phyloP scores from a whole-genome alignment of 1,140 invertebrate genomes.

The Ctenoplectra terminalis region DNA sequence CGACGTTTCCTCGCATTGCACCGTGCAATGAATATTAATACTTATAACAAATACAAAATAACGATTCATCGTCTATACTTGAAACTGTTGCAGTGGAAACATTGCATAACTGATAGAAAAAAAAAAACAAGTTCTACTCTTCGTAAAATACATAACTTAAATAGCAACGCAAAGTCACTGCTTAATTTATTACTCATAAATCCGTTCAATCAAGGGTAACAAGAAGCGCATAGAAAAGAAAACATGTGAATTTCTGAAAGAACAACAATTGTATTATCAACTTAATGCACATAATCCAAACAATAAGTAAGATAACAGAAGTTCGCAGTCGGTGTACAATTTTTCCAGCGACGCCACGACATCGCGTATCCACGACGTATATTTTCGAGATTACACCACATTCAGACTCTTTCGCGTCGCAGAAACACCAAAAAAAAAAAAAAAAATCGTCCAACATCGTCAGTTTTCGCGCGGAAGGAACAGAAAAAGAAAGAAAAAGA shows the following conservation, averaged over 20 bases:
- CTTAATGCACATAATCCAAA: constrained; percentile 24
- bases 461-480: not conserved
- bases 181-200: not conserved
- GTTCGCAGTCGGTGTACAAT: constrained; percentile 11
- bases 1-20: not conserved
- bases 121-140: not conserved
- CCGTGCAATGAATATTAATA: constrained; percentile 19
- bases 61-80: no score
- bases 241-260: constrained; percentile 23
- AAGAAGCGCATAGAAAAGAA: not conserved
- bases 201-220: not conserved
- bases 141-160: not conserved
- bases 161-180: not conserved
- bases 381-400: not conserved
- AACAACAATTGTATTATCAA: constrained; percentile 41
- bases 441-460: not conserved
- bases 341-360: not conserved
- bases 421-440: not conserved
- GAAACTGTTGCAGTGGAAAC: not conserved
- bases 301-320: constrained; percentile 50
- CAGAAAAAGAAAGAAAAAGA: not conserved
- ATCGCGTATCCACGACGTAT: not conserved
- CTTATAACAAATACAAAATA: not conserved
- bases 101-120: not conserved
- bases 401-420: not conserved